A percentile compares a stretch with the other conserved stretches of the same genome.
Conservation (phyloP, 1,140 invertebrate species). For the Aphelenchoides fujianensis region DNA sequence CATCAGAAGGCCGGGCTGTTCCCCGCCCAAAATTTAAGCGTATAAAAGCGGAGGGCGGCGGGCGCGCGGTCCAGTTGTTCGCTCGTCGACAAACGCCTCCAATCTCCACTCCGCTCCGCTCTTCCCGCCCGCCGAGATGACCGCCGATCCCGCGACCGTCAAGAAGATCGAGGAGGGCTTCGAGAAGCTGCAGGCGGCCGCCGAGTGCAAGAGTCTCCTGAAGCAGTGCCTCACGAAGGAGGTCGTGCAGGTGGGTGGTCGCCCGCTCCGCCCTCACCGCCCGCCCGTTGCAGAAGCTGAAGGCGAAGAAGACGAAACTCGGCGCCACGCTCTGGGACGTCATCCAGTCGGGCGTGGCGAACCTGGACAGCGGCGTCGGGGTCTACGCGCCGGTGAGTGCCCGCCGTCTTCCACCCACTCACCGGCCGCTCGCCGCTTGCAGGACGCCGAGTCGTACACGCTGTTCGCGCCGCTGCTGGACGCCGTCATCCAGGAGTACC, state of each 20-base stretch:
- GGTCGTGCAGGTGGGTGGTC: too few relatives aligned
- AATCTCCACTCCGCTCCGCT: too few relatives aligned
- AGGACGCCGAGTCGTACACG: constrained; percentile 83
- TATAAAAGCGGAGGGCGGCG: too few relatives aligned
- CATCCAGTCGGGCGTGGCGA: constrained; percentile 69
- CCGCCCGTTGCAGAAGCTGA: too few relatives aligned
- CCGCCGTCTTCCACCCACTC: constrained; percentile 70
- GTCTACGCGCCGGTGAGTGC: constrained; percentile 67
- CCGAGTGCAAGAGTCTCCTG: constrained; percentile 62
- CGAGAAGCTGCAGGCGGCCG: constrained; percentile 65
- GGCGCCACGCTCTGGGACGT: constrained; percentile 60
- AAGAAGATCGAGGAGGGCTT: constrained; percentile 76
- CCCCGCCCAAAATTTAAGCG: too few relatives aligned
- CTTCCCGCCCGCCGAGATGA: constrained; percentile 29
- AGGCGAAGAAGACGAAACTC: constrained; percentile 58
- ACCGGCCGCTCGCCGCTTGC: constrained; percentile 70
- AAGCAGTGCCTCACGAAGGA: constrained; percentile 63
- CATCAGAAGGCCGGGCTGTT: too few relatives aligned
- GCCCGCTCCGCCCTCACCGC: constrained; percentile 70
- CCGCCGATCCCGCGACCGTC: constrained; percentile 60
- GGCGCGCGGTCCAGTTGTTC: too few relatives aligned
- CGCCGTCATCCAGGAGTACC: constrained; percentile 86
- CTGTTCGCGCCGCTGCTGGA: constrained; percentile 86
- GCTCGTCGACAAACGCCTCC: too few relatives aligned
- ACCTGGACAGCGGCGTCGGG: constrained; percentile 69